Conservation (phyloP, 92 coral and sea anemone genomes). For the Pocillopora meandrina region DNA sequence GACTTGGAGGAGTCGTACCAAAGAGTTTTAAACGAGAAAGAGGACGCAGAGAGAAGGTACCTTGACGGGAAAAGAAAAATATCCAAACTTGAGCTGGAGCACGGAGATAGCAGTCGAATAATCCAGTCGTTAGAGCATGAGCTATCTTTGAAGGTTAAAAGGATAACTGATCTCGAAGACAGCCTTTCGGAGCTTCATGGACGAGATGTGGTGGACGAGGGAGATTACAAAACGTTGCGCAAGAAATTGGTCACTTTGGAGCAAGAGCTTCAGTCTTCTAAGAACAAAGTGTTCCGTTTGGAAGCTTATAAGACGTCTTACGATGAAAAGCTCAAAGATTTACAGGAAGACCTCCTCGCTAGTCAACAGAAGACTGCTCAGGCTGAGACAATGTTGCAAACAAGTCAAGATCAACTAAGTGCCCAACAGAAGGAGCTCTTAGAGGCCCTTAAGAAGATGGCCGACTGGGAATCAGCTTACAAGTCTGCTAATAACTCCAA, state of each 20-base stretch:
- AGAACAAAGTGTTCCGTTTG: slow-evolving; percentile 84
- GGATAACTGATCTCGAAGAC: slow-evolving; percentile 87
- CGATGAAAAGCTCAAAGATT: slow-evolving; percentile 85
- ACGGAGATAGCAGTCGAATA: slow-evolving; percentile 80
- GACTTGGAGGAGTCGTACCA: slow-evolving; percentile 87
- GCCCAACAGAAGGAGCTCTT: slow-evolving; percentile 83
- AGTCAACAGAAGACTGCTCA: slow-evolving; percentile 88
- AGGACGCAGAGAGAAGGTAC: slow-evolving; percentile 85
- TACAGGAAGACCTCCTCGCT: slow-evolving; percentile 89
- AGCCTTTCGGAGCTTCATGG: slow-evolving; percentile 84
- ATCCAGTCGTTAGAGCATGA: slow-evolving; percentile 87
- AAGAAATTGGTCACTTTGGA: slow-evolving; percentile 87
- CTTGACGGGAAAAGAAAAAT: slow-evolving; percentile 75
- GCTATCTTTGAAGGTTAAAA: slow-evolving; percentile 75
- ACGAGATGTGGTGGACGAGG: slow-evolving; percentile 91
- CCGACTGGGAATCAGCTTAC: slow-evolving; percentile 87
- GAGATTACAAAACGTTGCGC: slow-evolving; percentile 79
- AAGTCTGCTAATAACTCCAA: slow-evolving; percentile 83
- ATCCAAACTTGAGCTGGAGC: slow-evolving; percentile 84
- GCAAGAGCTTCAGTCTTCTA: slow-evolving; percentile 85
- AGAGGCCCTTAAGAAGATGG: slow-evolving; percentile 84
- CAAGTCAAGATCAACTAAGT: slow-evolving; percentile 82
- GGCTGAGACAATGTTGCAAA: slow-evolving; percentile 77
- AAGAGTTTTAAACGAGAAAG: slow-evolving; percentile 81
- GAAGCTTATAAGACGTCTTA: slow-evolving; percentile 98